phyloP scores from a whole-genome alignment of 2,888 invertebrate species.

The Xestia c-nigrum region DNA sequence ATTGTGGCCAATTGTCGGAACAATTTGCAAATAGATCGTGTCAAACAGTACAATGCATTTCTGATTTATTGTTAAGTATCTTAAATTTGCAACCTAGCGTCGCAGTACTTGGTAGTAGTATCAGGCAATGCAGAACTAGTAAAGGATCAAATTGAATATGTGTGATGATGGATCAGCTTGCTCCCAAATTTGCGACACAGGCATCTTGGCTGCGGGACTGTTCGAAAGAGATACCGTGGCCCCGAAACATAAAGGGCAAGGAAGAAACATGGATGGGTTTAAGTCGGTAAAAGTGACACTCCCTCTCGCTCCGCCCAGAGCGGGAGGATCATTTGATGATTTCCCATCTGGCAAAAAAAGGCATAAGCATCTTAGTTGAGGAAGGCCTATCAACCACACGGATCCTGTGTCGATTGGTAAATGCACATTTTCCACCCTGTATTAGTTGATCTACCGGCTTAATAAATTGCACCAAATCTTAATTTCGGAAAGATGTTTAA shows the following conservation, averaged over 20 bases:
- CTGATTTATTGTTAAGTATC: slow-evolving; percentile 18
- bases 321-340: no score
- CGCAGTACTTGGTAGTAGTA: not conserved
- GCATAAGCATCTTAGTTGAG: not conserved
- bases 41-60: slow-evolving; percentile 44
- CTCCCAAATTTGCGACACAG: not conserved
- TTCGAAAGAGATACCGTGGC: no score
- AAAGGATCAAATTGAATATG: not conserved
- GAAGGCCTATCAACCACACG: not conserved
- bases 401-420: not conserved
- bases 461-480: not conserved
- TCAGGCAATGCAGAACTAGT: slow-evolving; percentile 5
- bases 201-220: not conserved
- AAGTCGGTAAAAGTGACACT: no score
- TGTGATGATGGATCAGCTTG: not conserved
- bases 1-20: slow-evolving; percentile 49
- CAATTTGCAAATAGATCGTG: slow-evolving; percentile 54
- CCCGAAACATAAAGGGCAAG: no score
- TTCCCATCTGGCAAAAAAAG: no score
- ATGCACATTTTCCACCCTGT: not conserved
- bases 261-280: no score
- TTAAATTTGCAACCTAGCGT: not conserved
- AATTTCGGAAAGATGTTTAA: not conserved
- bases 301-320: no score
- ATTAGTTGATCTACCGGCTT: no score